Percentiles rank a stretch among this genome's conserved stretches.
Conservation (phyloP, 2,888 invertebrate genomes). For the Yponomeuta evonymella region DNA sequence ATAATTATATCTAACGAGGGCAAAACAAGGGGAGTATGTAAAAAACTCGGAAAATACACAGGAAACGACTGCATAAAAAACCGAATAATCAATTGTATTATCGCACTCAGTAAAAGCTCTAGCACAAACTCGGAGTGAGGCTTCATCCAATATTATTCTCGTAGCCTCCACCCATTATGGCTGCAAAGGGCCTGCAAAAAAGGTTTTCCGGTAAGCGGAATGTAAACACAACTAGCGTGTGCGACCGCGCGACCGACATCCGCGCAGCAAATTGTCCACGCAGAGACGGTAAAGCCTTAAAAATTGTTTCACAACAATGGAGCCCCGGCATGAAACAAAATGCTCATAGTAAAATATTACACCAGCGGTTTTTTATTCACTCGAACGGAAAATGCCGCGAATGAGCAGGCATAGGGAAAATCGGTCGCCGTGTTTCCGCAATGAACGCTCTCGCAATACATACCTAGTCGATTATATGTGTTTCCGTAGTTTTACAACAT, state of each 20-base stretch:
- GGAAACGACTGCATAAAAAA: conserved; percentile 24
- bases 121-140: background rate
- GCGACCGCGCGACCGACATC: conserved; percentile 40
- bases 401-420: background rate
- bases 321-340: conserved; percentile 27
- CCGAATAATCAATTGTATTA: background rate
- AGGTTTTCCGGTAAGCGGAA: conserved; percentile 8
- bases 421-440: background rate
- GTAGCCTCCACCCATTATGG: conserved; percentile 5
- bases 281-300: conserved; percentile 46
- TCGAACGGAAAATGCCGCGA: background rate
- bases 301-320: conserved; percentile 54
- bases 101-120: background rate
- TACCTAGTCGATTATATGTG: no score
- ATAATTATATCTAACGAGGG: no score
- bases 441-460: background rate
- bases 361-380: background rate
- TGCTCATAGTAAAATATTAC: background rate
- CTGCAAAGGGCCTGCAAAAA: conserved; percentile 5
- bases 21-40: background rate
- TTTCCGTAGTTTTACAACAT: no score
- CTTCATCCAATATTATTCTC: background rate
- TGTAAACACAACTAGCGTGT: conserved; percentile 9
- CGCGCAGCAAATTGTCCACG: conserved; percentile 45
- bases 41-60: background rate